Evolutionary conservation across 2,888 invertebrate species (phyloP), one percentile per base, ranked within the genome.

Genomic region (Nemotelus nigrinus): DNA sequence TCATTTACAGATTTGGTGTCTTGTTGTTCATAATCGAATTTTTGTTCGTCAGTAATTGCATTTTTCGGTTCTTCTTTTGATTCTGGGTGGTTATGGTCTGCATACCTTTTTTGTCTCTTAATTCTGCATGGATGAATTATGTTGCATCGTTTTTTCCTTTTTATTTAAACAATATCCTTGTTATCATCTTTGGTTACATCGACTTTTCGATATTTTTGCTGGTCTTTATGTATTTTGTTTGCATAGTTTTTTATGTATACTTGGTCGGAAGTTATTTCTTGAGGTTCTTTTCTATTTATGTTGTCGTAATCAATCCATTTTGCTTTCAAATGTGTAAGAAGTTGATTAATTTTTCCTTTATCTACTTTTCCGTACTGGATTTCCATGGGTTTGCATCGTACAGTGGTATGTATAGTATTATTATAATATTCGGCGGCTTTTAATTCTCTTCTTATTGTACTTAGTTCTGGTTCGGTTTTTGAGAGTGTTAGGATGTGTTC

Each of bases 361-460:
- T 65, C 41, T 6, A n/a, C 3, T 10, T 45, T 45, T 47, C 65
- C 65, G 8, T 45, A 45, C 43, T 64, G 64, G 6, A 43, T 64
- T 5, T 64, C 43, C 41, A 64, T 43, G 43, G 64, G 64, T 44
- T 64, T 64, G 7, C 7, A 4, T 44, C 8, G 10, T 7, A 25
- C 25, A 58, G 58, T 58, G 8, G 65, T 45, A 47, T 65, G 65
- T 44, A 65, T 65, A 3, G 45, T 65, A 10, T 45, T 44, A 45
- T 65, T 65, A 65, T 65, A 65, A 47, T 65, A 10, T 65, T 65
- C 65, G 2, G 65, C 47, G n/a, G 44, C 65, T 45, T 65, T 65
- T 65, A 47, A n/a, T 44, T 48, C 7, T 65, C 47, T 43, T 65
- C 47, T n/a, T 4, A 2, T 25, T 4, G 47, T 65, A 45, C 47